A percentile compares a stretch with the other conserved stretches of the same genome.
These are phyloP conservation scores for Cistogaster globosa DNA, from an alignment of 2,888 invertebrate genomes.

Conservation along the genomic window DNA sequence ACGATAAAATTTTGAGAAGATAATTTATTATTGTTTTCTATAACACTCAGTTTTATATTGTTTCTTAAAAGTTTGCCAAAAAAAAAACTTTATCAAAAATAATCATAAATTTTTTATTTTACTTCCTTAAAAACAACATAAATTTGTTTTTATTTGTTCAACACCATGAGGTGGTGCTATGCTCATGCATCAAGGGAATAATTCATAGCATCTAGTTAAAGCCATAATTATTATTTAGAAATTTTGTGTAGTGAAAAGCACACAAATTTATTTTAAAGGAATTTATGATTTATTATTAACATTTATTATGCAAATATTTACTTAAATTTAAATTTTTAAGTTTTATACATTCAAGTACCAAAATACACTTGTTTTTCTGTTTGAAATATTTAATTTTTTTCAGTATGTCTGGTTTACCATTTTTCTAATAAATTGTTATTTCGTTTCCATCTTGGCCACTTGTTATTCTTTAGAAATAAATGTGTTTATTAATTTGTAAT, in stretches of 20 bases:
- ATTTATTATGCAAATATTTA: constrained; percentile 35
- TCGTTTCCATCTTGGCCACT: constrained; percentile 22
- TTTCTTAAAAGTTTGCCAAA: neutral
- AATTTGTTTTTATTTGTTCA: constrained; percentile 22
- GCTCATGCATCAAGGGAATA: neutral
- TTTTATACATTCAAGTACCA: neutral
- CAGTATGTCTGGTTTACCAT: constrained; percentile 31
- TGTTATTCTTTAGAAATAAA: constrained; percentile 22
- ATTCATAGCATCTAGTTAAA: constrained; percentile 13
- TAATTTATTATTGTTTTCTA: constrained; percentile 17
- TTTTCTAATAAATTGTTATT: constrained; percentile 30
- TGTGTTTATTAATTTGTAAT: constrained; percentile 36
- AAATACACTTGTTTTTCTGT: constrained; percentile 8
- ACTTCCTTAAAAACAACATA: constrained; percentile 17
- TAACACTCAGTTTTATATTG: constrained; percentile 2
- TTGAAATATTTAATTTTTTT: constrained; percentile 29
- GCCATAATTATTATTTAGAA: constrained; percentile 38
- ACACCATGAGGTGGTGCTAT: constrained; percentile 2
- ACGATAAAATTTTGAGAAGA: constrained; percentile 8
- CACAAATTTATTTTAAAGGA: constrained; percentile 10
- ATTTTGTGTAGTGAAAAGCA: constrained; percentile 12
- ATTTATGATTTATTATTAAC: constrained; percentile 41
- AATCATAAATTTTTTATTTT: constrained; percentile 51
- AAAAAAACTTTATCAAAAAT: constrained; percentile 15
- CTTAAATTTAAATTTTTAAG: constrained; percentile 36